Percentiles rank a stretch among this genome's conserved stretches.
These are phyloP conservation scores for Stenichneumon culpator DNA, from an alignment of 2,888 invertebrate genomes.

Conservation along the genomic window DNA sequence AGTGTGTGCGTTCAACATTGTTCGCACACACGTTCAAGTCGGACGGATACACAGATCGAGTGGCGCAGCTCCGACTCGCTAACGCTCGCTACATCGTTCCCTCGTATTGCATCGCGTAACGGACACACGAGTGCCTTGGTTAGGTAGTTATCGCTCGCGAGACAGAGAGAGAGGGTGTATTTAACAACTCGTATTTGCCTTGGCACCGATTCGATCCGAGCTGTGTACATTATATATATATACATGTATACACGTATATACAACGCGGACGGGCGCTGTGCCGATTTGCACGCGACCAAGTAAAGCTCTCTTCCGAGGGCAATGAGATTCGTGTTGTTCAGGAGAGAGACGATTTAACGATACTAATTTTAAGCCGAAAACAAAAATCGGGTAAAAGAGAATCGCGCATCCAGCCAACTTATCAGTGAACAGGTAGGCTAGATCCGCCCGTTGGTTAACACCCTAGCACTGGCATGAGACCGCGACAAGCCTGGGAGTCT, in stretches of 20 bases:
- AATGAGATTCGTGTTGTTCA: conserved; percentile 31
- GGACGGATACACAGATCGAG: conserved; percentile 27
- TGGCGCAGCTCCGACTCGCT: conserved; percentile 58
- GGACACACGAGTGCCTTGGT: conserved; percentile 71
- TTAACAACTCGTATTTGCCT: conserved; percentile 79
- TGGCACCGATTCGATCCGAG: conserved; percentile 76
- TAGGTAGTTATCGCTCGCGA: conserved; percentile 76
- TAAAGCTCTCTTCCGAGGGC: conserved; percentile 17
- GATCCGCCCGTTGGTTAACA: not conserved
- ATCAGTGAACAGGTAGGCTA: not conserved
- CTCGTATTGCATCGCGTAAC: conserved; percentile 70
- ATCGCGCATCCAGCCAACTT: not conserved
- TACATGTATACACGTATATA: not conserved
- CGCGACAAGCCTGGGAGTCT: not conserved
- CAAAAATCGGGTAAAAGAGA: not conserved
- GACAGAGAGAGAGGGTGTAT: conserved; percentile 67
- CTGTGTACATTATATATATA: conserved; percentile 15
- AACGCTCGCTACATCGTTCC: conserved; percentile 34
- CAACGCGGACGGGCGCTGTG: conserved; percentile 6
- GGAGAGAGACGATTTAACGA: not conserved
- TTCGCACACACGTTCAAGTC: not conserved
- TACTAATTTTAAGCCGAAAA: conserved; percentile 16
- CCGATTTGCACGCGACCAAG: conserved; percentile 47
- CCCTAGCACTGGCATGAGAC: not conserved
- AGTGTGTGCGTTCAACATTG: conserved; percentile 38